Evolutionary conservation across 2,888 invertebrate genomes (phyloP).

Genomic region (Melikaiella ostensackeni): DNA sequence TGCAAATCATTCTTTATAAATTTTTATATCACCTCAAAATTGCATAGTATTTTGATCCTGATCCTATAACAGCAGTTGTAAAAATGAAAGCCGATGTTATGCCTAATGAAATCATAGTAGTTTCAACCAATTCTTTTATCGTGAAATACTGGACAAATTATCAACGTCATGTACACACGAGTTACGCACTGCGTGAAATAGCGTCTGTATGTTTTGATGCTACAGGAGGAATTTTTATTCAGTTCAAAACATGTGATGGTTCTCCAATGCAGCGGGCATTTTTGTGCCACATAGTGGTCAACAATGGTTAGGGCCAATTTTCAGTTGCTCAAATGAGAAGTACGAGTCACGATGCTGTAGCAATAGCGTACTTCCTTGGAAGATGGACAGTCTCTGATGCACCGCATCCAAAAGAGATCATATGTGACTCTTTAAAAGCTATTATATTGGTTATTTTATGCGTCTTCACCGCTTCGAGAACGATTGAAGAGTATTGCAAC

Average conservation of each 20-base stretch:
- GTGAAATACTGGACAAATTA: too few relatives aligned
- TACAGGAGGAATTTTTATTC: conserved; percentile 2
- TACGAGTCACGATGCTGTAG: neutral
- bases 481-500: neutral
- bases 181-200: too few relatives aligned
- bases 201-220: too few relatives aligned
- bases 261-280: neutral
- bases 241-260: neutral
- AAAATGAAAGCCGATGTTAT: too few relatives aligned
- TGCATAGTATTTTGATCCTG: too few relatives aligned
- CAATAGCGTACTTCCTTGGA: neutral
- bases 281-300: neutral
- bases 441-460: neutral
- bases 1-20: too few relatives aligned
- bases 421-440: neutral
- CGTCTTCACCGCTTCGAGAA: neutral
- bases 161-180: too few relatives aligned
- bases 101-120: too few relatives aligned
- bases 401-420: neutral
- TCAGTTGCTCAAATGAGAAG: neutral
- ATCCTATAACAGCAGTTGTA: too few relatives aligned
- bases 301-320: neutral
- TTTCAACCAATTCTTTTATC: too few relatives aligned
- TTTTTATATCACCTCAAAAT: too few relatives aligned
- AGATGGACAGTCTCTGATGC: neutral